phyloP scores from a whole-genome alignment of 2,113 vertebrate species.

The Periophthalmodon schlosseri region DNA sequence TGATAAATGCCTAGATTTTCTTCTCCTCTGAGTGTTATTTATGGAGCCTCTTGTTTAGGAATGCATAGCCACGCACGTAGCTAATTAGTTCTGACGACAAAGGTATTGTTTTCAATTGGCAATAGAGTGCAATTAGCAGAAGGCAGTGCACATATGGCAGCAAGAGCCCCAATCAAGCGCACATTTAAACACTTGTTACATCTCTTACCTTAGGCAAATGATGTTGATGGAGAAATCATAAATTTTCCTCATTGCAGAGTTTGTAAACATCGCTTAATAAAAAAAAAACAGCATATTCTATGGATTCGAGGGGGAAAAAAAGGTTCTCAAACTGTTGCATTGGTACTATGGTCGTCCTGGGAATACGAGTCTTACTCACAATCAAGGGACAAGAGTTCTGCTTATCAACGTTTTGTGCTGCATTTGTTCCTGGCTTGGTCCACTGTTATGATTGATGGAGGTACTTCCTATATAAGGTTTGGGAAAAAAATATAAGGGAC shows the following conservation, averaged over 20 bases:
- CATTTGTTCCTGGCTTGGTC: no score
- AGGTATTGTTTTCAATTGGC: conserved; percentile 96
- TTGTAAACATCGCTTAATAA: not conserved
- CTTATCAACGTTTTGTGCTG: no score
- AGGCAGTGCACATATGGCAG: conserved; percentile 91
- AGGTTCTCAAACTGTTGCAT: no score
- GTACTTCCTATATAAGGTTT: no score
- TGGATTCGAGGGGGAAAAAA: not conserved
- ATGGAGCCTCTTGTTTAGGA: conserved; percentile 91
- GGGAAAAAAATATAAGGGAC: no score
- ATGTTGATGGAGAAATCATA: conserved; percentile 94
- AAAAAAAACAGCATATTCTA: not conserved
- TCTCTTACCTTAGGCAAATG: conserved; percentile 93
- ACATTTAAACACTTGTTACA: conserved; percentile 88
- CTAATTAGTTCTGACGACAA: conserved; percentile 98
- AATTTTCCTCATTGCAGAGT: not conserved
- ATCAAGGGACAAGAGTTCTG: no score
- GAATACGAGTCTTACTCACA: no score
- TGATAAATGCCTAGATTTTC: conserved; percentile 86
- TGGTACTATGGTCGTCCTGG: no score
- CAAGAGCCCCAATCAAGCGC: conserved; percentile 88
- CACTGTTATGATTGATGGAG: no score
- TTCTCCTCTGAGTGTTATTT: conserved; percentile 87
- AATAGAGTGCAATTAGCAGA: conserved; percentile 97
- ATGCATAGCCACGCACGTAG: conserved; percentile 88